Base-by-base conservation (phyloP, 92 coral and sea anemone species). In the Desmophyllum pertusum region DNA sequence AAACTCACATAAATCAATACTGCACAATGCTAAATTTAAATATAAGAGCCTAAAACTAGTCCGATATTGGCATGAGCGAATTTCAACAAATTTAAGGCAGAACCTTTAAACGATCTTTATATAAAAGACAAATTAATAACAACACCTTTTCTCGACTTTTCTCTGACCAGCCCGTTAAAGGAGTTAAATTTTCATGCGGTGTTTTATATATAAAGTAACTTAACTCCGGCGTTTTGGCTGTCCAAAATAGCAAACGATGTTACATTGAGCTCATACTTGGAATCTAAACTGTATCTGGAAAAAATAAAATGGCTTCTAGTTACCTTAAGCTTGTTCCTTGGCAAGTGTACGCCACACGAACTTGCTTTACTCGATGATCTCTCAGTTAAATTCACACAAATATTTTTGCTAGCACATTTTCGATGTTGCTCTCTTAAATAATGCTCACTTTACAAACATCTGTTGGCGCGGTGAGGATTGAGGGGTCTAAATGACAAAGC, bases 401-500 rank as follows among this genome's bases (percentile, higher is more conserved):
- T 33, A 42, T 65, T 41, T 59, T 27, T 29, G 74, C 63, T 67
- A 27, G 17, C 17, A 65, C 84, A 36, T 65, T 48, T 8, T 23
- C 39, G 17, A 70, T 81, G 31, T 81, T 82, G 59, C 70, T 57
- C 79, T 63, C 68, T 71, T 70, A 51, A 36, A 70, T 11, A 70
- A 39, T 10, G 23, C 43, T 3, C 79, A 19, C 79, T 61, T 70
- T 27, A 33, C 76, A 82, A 82, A 82, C 86, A 82, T 82, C 86
- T 82, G 86, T 82, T 61, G 72, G 55, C 15, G 41, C 21, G 27
- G 23, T 42, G 39, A 48, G 36, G 50, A 19, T 82, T 27, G 30
- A 71, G 77, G 42, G 77, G 51, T 30, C 61, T 43, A 43, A 62
- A 33, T 82, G 79, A 82, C 86, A 82, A 70, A 81, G 75, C 70